Conservation (phyloP, 1,140 invertebrate genomes). For the Myzus persicae region DNA sequence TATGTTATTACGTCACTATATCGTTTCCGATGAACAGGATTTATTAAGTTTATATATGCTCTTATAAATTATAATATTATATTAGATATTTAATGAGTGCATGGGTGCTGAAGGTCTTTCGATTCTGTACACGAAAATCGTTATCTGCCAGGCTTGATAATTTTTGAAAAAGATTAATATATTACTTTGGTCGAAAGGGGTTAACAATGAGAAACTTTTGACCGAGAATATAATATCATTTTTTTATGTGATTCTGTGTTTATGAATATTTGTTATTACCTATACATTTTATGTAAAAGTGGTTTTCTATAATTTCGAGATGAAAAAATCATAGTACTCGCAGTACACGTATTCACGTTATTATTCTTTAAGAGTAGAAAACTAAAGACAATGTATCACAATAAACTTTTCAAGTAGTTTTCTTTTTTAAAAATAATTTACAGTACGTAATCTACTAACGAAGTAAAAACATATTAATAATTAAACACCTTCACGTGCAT, state of each 20-base stretch:
- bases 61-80: not conserved
- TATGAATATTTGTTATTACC: not conserved
- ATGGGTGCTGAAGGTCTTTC: not conserved
- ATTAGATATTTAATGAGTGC: not conserved
- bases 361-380: not conserved
- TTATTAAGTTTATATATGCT: not conserved
- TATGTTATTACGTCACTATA: not conserved
- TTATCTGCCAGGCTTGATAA: not conserved
- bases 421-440: not conserved
- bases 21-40: not conserved
- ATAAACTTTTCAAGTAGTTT: not conserved
- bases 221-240: not conserved
- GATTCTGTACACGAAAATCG: not conserved
- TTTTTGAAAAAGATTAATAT: conserved; percentile 2
- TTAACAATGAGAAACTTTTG: conserved; percentile 9
- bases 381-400: not conserved
- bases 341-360: not conserved
- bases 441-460: not conserved
- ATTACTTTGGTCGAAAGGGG: not conserved
- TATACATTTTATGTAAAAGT: not conserved
- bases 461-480: not conserved
- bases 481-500: not conserved
- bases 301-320: not conserved
- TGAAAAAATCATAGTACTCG: not conserved
- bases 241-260: not conserved